phyloP scores from a whole-genome alignment of 30 jellyfish, hydroid and myxozoan genomes.

The Aurelia sp. region DNA sequence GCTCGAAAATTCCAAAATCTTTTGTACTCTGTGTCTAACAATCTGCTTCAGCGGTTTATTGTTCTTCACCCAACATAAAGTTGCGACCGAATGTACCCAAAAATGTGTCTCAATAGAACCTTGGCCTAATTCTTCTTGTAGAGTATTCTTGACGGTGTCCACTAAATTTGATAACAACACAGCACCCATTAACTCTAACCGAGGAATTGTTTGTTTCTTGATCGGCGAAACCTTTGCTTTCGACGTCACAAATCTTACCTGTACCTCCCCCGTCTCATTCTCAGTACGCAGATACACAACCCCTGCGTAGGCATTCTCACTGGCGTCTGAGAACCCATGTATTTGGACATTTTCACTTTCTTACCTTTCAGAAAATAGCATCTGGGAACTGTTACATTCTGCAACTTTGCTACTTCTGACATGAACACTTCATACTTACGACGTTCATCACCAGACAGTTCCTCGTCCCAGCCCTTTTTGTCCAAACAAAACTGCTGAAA shows the following conservation, averaged over 20 bases:
- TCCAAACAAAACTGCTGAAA: constrained; percentile 69
- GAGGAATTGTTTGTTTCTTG: constrained; percentile 62
- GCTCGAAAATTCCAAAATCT: constrained; percentile 7
- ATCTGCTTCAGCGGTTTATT: constrained; percentile 15
- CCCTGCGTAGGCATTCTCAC: constrained; percentile 56
- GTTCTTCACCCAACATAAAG: constrained; percentile 55
- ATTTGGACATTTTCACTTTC: constrained; percentile 28
- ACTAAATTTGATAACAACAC: not conserved
- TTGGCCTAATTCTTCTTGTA: not conserved
- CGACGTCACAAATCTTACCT: constrained; percentile 54
- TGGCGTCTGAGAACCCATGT: constrained; percentile 79
- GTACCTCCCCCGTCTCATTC: constrained; percentile 53
- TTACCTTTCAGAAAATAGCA: constrained; percentile 11
- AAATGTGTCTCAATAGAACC: not conserved
- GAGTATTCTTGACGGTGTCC: not conserved
- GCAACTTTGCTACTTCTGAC: constrained; percentile 1
- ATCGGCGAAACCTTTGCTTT: constrained; percentile 81
- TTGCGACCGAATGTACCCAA: constrained; percentile 47
- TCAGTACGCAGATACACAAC: constrained; percentile 69
- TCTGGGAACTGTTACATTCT: constrained; percentile 1
- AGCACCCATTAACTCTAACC: constrained; percentile 79
- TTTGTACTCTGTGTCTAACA: constrained; percentile 18
- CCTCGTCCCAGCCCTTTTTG: constrained; percentile 75
- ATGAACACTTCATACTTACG: constrained; percentile 19
- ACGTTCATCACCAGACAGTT: constrained; percentile 14